Percentiles rank a stretch among this genome's conserved stretches.
These are phyloP conservation scores for Odontomachus brunneus DNA, from an alignment of 1,140 invertebrate species.

Conservation along the genomic window DNA sequence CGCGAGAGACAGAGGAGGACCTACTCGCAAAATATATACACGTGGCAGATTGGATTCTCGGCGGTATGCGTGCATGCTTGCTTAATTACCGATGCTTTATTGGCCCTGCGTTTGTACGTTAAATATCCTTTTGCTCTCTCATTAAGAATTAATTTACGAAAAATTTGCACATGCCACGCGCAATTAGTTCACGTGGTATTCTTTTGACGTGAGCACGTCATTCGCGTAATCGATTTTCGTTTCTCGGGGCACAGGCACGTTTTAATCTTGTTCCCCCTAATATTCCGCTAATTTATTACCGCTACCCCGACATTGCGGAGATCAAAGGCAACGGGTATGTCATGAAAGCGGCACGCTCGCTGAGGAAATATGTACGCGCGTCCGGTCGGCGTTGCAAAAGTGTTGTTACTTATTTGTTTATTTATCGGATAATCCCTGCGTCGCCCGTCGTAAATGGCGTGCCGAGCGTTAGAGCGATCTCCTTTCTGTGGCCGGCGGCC, in stretches of 20 bases:
- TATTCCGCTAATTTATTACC: background rate
- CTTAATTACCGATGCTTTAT: no score
- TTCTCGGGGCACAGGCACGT: background rate
- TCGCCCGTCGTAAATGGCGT: conserved; percentile 37
- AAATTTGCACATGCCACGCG: no score
- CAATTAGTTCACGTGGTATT: no score
- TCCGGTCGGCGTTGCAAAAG: no score
- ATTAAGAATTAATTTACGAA: no score
- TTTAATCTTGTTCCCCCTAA: background rate
- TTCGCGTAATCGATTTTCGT: background rate
- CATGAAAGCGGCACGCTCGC: background rate
- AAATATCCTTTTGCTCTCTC: no score
- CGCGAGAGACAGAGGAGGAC: no score
- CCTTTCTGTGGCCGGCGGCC: conserved; percentile 74
- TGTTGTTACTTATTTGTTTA: conserved; percentile 15
- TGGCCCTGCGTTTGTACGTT: no score
- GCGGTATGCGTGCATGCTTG: no score
- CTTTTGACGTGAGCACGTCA: no score
- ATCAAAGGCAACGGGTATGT: background rate
- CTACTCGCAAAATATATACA: no score
- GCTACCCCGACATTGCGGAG: background rate
- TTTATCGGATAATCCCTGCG: conserved; percentile 50
- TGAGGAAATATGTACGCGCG: background rate
- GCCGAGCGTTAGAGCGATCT: conserved; percentile 54
- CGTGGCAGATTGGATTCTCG: no score